These are phyloP conservation scores for Archips crataeganus DNA, from an alignment of 2,888 invertebrate genomes.

Conservation along the genomic window DNA sequence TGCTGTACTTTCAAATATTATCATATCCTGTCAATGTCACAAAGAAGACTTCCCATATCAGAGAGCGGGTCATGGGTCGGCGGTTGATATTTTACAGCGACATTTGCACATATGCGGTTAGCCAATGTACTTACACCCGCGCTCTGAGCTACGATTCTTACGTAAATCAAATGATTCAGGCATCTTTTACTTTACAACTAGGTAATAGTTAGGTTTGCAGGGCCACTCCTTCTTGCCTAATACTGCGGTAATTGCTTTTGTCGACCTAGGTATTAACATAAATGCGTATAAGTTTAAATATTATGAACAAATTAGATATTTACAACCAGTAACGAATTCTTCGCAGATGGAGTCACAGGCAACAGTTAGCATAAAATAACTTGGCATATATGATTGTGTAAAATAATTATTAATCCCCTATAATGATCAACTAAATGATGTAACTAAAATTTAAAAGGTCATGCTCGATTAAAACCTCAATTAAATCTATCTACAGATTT, in stretches of 20 bases:
- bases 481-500: neutral
- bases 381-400: too few relatives aligned
- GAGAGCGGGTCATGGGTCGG: conserved; percentile 71
- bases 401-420: neutral
- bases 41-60: conserved; percentile 40
- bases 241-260: conserved; percentile 5
- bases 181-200: conserved; percentile 33
- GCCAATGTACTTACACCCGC: conserved; percentile 64
- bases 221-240: neutral
- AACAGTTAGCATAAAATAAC: too few relatives aligned
- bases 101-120: conserved; percentile 71
- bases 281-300: conserved; percentile 8
- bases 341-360: too few relatives aligned
- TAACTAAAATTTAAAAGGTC: neutral
- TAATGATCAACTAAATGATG: neutral
- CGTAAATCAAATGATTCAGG: conserved; percentile 65
- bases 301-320: neutral
- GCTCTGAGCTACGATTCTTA: conserved; percentile 58
- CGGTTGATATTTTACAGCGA: conserved; percentile 76
- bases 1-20: conserved; percentile 7
- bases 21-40: conserved; percentile 3
- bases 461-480: neutral
- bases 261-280: neutral
- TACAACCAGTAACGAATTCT: too few relatives aligned
- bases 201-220: neutral